Evolutionary conservation across 2,797 vertebrate species (phyloP), one percentile per base, ranked within the genome.

Genomic region (Eidolon dupreanum): DNA sequence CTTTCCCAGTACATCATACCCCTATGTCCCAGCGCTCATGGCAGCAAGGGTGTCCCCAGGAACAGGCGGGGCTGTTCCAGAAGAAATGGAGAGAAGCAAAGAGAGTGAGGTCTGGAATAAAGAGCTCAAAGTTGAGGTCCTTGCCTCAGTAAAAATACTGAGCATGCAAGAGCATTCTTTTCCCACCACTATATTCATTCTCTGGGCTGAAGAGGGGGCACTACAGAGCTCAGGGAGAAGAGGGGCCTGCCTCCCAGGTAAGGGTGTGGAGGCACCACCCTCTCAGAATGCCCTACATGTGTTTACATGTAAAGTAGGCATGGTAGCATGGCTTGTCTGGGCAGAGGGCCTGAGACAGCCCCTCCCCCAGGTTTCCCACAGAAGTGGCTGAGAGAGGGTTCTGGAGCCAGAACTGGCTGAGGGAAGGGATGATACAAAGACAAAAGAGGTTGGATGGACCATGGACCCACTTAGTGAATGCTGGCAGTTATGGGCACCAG

Each of bases 321-420:
- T 5, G 31, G 26, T 5, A 4, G 28, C 0, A 0, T 6, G 36
- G 61, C 68, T 88, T 53, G 43, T 66, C 88, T 36, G 38, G 49
- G 28, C 79, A 55, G 28, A 51, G 46, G 49, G 43, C 24, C 33
- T 20, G 43, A 86, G 57, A 55, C 70, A 26, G 24, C 38, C 41
- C 36, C 6, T 13, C 36, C 26, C 38, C 28, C 1, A 51, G 12
- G 43, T 38, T 78, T 71, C 83, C 74, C 38, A 71, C 0, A 51
- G 41, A 71, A 84, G 75, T 20, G 57, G 10, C 36, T 51, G 57
- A 70, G 63, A 66, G 65, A 88, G 55, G 77, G 33, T 49, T 74
- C 79, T 46, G 19, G 46, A 38, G 24, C 24, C 19, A 31, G 36
- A 65, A 53, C 12, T 79, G 15, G 46, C 24, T 13, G 11, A 59